These are phyloP conservation scores for Chionodraco myersi DNA, from an alignment of 2,113 vertebrate genomes.

Conservation along the genomic window DNA sequence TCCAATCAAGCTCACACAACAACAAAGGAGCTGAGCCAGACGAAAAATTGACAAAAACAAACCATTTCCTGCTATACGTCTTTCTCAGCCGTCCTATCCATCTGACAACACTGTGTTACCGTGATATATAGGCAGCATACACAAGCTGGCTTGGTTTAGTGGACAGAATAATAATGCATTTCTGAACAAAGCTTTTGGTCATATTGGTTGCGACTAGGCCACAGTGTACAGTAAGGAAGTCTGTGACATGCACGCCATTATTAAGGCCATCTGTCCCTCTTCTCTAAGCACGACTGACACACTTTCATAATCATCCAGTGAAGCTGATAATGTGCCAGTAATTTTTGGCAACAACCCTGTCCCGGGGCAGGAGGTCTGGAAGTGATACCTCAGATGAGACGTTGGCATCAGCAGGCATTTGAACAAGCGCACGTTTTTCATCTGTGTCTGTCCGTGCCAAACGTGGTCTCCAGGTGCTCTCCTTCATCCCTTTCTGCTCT, in stretches of 20 bases:
- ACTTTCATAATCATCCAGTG: slow-evolving; percentile 69
- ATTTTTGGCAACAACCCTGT: slow-evolving; percentile 45
- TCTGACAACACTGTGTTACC: slow-evolving; percentile 4
- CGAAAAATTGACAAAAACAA: slow-evolving; percentile 23
- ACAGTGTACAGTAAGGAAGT: slow-evolving; percentile 30
- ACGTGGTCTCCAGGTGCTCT: slow-evolving; percentile 48
- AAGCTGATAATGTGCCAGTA: slow-evolving; percentile 60
- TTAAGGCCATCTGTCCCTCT: slow-evolving; percentile 72
- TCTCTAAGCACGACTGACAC: slow-evolving; percentile 55
- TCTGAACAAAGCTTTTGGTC: slow-evolving; percentile 28
- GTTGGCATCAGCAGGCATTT: slow-evolving; percentile 20
- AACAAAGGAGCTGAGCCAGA: slow-evolving; percentile 52
- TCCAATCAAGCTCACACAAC: slow-evolving; percentile 58
- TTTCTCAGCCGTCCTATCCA: neutral
- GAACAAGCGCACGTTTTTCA: slow-evolving; percentile 23
- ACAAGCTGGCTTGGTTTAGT: neutral
- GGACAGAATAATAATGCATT: slow-evolving; percentile 22
- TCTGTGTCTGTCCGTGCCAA: slow-evolving; percentile 3
- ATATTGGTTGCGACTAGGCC: slow-evolving; percentile 12
- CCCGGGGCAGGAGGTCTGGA: slow-evolving; percentile 48
- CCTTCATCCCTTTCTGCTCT: slow-evolving; percentile 39
- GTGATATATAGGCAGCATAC: slow-evolving; percentile 10
- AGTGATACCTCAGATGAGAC: slow-evolving; percentile 46
- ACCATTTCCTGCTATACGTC: slow-evolving; percentile 25
- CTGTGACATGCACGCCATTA: slow-evolving; percentile 57